Evolutionary conservation across 1,140 invertebrate genomes (phyloP).

Genomic region (Drosophila lowei): DNA sequence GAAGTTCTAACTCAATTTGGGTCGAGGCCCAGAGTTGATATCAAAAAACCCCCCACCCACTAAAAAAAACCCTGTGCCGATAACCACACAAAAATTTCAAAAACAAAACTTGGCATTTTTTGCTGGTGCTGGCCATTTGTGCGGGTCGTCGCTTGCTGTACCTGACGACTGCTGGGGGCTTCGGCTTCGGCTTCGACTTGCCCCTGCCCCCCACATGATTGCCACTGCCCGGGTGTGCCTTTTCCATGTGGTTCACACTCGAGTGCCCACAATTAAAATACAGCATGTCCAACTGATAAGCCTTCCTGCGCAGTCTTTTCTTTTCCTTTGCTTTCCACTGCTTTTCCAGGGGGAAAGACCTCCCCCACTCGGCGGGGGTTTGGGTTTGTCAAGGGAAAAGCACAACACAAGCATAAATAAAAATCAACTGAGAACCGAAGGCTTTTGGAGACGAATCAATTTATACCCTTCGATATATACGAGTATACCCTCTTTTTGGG

Average conservation of each 20-base stretch:
- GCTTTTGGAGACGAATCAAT: no score
- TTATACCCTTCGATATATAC: no score
- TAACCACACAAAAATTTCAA: slow-evolving; percentile 50
- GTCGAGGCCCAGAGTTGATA: slow-evolving; percentile 6
- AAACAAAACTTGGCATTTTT: slow-evolving; percentile 46
- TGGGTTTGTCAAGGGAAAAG: slow-evolving; percentile 31
- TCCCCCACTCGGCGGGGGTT: background rate
- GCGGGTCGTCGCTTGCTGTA: slow-evolving; percentile 23
- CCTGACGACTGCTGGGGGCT: background rate
- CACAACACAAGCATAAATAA: slow-evolving; percentile 30
- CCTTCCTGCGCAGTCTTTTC: slow-evolving; percentile 75
- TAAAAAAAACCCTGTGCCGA: slow-evolving; percentile 40
- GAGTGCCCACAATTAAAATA: slow-evolving; percentile 80
- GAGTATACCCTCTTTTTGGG: no score
- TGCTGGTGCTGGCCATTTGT: slow-evolving; percentile 43
- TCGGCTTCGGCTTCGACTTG: background rate
- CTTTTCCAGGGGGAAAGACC: slow-evolving; percentile 4
- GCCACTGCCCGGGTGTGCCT: background rate
- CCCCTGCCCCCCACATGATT: no score
- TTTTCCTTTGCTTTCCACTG: background rate
- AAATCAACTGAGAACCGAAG: background rate
- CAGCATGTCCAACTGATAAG: slow-evolving; percentile 79
- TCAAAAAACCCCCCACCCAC: slow-evolving; percentile 23
- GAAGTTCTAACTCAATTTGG: slow-evolving; percentile 41
- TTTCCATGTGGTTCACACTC: slow-evolving; percentile 63